Evolutionary conservation across 2,888 invertebrate species (phyloP).

Genomic region (Microplitis deprimator): DNA sequence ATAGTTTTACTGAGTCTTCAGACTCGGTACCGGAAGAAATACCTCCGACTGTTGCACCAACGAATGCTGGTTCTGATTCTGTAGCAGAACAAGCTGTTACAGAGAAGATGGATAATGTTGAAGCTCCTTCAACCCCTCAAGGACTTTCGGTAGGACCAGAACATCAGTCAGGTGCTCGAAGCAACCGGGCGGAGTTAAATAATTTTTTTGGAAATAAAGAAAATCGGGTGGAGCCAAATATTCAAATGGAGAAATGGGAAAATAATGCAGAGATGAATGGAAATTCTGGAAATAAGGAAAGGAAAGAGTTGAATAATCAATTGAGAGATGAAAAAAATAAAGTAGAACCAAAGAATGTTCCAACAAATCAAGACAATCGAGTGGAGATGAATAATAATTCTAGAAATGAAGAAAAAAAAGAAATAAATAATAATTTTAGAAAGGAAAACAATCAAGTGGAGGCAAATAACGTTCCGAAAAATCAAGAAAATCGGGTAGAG

Average conservation of each 20-base stretch:
- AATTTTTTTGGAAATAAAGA: background rate
- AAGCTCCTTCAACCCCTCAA: background rate
- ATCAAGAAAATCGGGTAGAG: background rate
- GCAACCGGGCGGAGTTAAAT: background rate
- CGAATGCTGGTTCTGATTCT: background rate
- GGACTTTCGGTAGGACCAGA: background rate
- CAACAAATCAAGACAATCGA: background rate
- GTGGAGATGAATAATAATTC: background rate
- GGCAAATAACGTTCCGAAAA: background rate
- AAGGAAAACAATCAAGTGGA: background rate
- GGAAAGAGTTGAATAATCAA: background rate
- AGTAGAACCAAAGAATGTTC: background rate
- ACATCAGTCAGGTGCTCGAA: background rate
- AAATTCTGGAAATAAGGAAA: background rate
- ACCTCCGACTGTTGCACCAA: background rate
- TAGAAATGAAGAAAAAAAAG: background rate
- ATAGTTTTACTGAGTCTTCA: background rate
- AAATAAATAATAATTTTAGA: background rate
- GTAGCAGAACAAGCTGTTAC: background rate
- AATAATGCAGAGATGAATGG: background rate
- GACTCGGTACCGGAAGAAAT: background rate
- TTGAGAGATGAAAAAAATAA: background rate
- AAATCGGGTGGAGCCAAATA: background rate
- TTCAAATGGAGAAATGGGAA: background rate
- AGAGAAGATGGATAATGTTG: background rate